A percentile compares a stretch with the other conserved stretches of the same genome.
Conservation (phyloP, 2,113 vertebrate genomes). For the Amblyornis subalaris region DNA sequence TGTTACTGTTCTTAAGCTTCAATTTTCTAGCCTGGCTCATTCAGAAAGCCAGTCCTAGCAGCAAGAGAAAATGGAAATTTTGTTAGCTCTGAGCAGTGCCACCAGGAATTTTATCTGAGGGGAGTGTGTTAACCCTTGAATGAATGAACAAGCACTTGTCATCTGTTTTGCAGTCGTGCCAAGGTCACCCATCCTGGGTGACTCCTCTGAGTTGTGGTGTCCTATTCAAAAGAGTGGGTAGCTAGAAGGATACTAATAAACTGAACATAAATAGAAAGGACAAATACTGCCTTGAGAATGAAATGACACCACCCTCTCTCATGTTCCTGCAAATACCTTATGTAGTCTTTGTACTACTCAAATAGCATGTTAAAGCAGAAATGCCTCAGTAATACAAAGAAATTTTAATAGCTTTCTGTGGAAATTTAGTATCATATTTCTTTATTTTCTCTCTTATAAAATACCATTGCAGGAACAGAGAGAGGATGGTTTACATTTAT, state of each 20-base stretch:
- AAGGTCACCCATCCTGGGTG: background rate
- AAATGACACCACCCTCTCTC: background rate
- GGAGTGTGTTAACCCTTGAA: background rate
- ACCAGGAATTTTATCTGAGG: background rate
- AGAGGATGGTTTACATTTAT: slow-evolving; percentile 22
- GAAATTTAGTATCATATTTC: slow-evolving; percentile 4
- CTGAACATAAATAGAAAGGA: background rate
- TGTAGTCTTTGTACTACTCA: background rate
- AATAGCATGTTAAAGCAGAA: background rate
- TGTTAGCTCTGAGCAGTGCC: background rate
- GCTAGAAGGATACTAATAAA: background rate
- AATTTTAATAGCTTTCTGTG: slow-evolving; percentile 9
- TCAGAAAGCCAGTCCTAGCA: background rate
- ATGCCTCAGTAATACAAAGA: background rate
- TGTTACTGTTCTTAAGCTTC: background rate
- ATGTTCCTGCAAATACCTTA: background rate
- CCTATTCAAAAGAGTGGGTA: background rate
- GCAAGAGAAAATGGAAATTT: background rate
- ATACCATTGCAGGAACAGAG: background rate
- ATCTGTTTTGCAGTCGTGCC: background rate
- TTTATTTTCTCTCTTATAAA: background rate
- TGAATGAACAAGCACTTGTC: background rate
- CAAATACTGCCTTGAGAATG: background rate
- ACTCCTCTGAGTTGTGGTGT: background rate
- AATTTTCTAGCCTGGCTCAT: background rate